Conservation (phyloP, 2,113 vertebrate species). For the Thunnus maccoyii region DNA sequence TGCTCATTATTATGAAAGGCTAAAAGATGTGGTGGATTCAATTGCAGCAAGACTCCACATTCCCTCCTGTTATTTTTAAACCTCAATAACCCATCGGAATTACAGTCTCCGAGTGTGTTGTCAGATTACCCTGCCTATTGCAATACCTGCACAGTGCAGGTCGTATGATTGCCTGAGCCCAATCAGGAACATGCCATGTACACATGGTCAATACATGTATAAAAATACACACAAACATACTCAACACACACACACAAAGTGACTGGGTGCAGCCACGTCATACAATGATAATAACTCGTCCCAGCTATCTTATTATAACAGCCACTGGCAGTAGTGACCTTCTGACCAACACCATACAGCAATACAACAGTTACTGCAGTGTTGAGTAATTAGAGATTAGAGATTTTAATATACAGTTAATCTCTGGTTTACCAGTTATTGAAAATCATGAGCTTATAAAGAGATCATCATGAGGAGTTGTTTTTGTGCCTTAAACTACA, state of each 20-base stretch:
- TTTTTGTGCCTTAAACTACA: no score
- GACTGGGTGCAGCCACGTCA: not conserved
- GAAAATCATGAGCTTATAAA: not conserved
- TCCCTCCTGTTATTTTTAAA: slow-evolving; percentile 30
- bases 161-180: not conserved
- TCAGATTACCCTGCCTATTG: not conserved
- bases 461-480: not conserved
- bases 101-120: not conserved
- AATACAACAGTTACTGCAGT: not conserved
- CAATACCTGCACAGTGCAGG: not conserved
- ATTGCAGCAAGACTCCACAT: not conserved
- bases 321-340: no score
- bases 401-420: not conserved
- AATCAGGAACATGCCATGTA: not conserved
- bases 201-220: not conserved
- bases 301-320: not conserved
- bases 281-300: not conserved
- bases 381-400: not conserved
- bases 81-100: slow-evolving; percentile 3
- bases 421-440: no score
- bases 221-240: not conserved
- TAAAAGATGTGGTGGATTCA: slow-evolving; percentile 12
- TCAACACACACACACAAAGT: not conserved
- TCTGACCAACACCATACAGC: not conserved
- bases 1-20: slow-evolving; percentile 28